Evolutionary conservation across 1,140 invertebrate genomes (phyloP), one percentile per base, ranked within the genome.

Genomic region (Archivesica marissinica): DNA sequence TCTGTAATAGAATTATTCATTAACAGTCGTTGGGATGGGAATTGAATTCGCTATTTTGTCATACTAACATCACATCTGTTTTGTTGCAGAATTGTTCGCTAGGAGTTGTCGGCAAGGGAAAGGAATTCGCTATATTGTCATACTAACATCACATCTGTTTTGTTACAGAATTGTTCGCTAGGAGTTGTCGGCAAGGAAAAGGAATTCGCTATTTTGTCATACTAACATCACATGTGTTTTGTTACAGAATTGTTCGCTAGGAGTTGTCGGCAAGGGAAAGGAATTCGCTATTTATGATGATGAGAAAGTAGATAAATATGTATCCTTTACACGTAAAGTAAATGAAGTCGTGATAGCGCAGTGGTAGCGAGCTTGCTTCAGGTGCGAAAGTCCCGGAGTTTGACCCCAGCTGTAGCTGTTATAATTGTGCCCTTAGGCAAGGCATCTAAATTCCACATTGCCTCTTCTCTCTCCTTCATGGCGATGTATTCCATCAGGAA

Each of bases 231-330:
- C 70, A 68, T 11, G 44, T 74, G n/a, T 81, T 39, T 54, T 85
- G 74, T 89, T 91, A 50, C 93, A 97, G 96, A 99, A 99, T 94
- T 97, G 98, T 56, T 98, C 98, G 0, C 96, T 99, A 90, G 97
- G 97, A 0, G 95, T 98, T 88, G 98, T 99, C 23, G 98, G 98
- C 15, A 96, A 97, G 90, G 96, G 95, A 81, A 96, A 95, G 33
- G 94, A 96, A 0, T 98, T 99, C 88, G 96, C 95, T 64, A 96
- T 98, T 79, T 96, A 97, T 80, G 96, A 97, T 86, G 98, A 99
- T 92, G 95, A 97, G 0, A 95, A 96, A 82, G 96, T 96, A 44
- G 93, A 95, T 1, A 92, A 94, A 30, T 98, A 93, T 91, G 93
- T 94, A 93, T 93, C 93, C 92, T 94, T 93, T 88, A 23, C 20